Percentiles rank a stretch among this genome's conserved stretches.
Evolutionary conservation across 2,888 invertebrate genomes (phyloP).

Genomic region (Pelosia muscerda): DNA sequence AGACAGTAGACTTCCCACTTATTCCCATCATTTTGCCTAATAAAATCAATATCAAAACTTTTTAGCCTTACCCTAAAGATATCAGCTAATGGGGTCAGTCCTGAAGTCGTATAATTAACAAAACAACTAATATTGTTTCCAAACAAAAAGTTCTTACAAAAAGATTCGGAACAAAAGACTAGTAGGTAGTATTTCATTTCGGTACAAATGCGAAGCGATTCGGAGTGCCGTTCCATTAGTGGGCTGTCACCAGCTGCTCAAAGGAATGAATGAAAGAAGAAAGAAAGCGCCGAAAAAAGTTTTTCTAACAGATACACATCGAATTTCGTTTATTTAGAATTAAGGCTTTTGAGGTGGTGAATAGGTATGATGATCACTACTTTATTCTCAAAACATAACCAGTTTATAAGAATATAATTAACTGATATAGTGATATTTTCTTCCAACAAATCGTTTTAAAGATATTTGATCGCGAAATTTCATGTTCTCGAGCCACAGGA

Average conservation of each 20-base stretch:
- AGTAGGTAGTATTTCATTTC: constrained; percentile 68
- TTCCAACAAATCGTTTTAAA: too few species aligned
- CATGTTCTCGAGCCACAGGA: too few species aligned
- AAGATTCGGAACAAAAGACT: constrained; percentile 59
- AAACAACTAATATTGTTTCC: constrained; percentile 21
- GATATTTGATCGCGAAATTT: too few species aligned
- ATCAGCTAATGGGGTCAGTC: neutral
- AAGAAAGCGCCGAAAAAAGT: constrained; percentile 54
- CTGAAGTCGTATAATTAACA: constrained; percentile 21
- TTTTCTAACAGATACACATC: constrained; percentile 27
- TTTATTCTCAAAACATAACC: too few species aligned
- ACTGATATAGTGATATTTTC: too few species aligned
- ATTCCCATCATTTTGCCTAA: too few species aligned
- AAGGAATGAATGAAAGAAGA: constrained; percentile 64
- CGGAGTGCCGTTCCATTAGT: constrained; percentile 78
- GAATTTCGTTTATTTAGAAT: constrained; percentile 12
- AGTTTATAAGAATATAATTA: too few species aligned
- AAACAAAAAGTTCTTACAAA: constrained; percentile 48
- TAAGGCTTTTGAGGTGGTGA: neutral
- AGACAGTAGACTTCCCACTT: too few species aligned
- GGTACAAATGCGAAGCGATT: constrained; percentile 64
- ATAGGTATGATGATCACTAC: too few species aligned
- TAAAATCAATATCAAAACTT: neutral
- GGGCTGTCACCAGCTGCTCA: constrained; percentile 73
- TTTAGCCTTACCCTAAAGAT: neutral